Evolutionary conservation across 2,797 vertebrate genomes (phyloP).

Genomic region (Hyperoplus lanceolatus): DNA sequence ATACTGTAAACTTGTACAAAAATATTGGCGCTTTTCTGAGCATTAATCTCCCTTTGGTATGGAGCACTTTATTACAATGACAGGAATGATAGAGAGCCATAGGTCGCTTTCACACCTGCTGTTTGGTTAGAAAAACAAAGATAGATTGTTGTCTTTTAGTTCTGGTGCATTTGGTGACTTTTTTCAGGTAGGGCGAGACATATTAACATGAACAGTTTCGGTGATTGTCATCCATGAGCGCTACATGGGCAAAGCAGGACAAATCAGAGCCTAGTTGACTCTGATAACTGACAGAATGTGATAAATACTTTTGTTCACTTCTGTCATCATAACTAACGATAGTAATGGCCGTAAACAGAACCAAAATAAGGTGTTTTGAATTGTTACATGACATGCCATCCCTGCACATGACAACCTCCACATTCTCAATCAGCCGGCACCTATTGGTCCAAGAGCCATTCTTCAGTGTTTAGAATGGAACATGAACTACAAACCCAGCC

Average conservation of each 20-base stretch:
- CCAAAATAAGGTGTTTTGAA: too few relatives aligned
- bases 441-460: conserved; percentile 29
- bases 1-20: conserved; percentile 1
- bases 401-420: neutral
- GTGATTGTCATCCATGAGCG: neutral
- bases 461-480: conserved; percentile 24
- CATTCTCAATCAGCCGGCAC: conserved; percentile 30
- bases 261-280: neutral
- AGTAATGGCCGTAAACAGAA: neutral
- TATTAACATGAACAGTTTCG: conserved; percentile 1
- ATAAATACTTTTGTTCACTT: neutral
- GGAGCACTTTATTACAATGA: conserved; percentile 8
- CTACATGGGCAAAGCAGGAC: neutral
- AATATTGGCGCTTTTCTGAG: conserved; percentile 5
- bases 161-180: neutral
- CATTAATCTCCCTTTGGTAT: neutral
- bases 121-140: neutral
- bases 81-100: neutral
- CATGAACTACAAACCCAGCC: conserved; percentile 24
- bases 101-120: neutral
- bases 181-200: neutral
- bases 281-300: neutral
- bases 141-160: neutral
- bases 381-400: neutral
- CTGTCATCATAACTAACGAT: neutral